These are phyloP conservation scores for Leptinotarsa defecta DNA, from an alignment of 1,140 invertebrate genomes.

Conservation along the genomic window DNA sequence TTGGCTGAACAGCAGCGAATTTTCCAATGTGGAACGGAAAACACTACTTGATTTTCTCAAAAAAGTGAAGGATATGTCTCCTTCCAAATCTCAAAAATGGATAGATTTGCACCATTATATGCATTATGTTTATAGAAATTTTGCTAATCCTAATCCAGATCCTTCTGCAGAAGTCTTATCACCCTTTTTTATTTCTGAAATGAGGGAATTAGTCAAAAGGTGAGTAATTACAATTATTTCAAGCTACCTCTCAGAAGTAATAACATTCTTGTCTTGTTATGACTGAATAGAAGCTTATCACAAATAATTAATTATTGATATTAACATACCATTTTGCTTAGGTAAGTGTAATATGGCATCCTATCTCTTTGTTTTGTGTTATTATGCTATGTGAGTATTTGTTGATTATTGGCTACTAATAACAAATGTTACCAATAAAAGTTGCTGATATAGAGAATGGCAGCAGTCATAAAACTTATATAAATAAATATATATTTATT, in stretches of 20 bases:
- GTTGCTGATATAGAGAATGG: too few relatives aligned
- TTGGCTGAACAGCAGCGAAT: conserved; percentile 32
- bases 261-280: not conserved
- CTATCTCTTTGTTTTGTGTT: not conserved
- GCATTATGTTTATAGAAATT: conserved; percentile 50
- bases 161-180: conserved; percentile 37
- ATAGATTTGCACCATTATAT: conserved; percentile 50
- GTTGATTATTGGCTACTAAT: too few relatives aligned
- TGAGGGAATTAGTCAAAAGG: conserved; percentile 42
- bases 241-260: not conserved
- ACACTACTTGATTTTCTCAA: conserved; percentile 47
- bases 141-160: conserved; percentile 42
- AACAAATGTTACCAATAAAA: too few relatives aligned
- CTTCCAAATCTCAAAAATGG: conserved; percentile 43
- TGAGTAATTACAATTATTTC: conserved; percentile 22
- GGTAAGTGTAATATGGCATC: conserved; percentile 4
- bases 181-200: conserved; percentile 43
- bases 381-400: too few relatives aligned
- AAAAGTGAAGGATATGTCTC: conserved; percentile 45
- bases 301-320: not conserved
- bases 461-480: too few relatives aligned
- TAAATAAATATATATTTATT: too few relatives aligned
- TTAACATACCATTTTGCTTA: not conserved
- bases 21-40: conserved; percentile 39
- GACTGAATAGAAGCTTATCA: not conserved